phyloP scores from a whole-genome alignment of 2,888 invertebrate species.

The Conops quadrifasciatus region DNA sequence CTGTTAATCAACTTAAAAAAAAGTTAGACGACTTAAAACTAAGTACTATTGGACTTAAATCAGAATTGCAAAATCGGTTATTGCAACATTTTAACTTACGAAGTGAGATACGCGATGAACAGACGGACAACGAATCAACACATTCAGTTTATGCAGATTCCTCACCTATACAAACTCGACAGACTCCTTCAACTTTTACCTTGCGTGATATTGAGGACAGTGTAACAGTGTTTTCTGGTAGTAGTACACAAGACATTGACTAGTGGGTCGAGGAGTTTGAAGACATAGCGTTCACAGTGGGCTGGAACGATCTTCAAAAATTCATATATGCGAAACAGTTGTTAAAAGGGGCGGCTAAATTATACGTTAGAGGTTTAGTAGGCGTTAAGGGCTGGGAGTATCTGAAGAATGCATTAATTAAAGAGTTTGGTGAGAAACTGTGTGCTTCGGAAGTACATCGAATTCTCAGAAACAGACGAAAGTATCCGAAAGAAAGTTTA shows the following conservation, averaged over 20 bases:
- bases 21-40: no score
- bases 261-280: not conserved
- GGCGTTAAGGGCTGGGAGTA: not conserved
- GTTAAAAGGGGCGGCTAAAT: conserved; percentile 19
- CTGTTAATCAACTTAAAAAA: no score
- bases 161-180: no score
- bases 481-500: not conserved
- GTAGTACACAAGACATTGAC: not conserved
- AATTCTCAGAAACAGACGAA: not conserved
- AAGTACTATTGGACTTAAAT: no score
- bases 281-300: not conserved
- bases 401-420: conserved; percentile 9
- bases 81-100: no score
- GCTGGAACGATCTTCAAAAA: conserved; percentile 23
- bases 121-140: no score
- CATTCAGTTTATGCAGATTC: no score
- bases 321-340: conserved; percentile 25
- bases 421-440: conserved; percentile 23
- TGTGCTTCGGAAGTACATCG: conserved; percentile 27
- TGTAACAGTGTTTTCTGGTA: not conserved
- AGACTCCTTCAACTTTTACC: no score
- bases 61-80: no score
- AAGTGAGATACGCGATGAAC: no score
- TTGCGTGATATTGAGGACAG: not conserved
- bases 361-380: not conserved